phyloP scores from a whole-genome alignment of 2,888 invertebrate species.

The Tiliacea citrago region DNA sequence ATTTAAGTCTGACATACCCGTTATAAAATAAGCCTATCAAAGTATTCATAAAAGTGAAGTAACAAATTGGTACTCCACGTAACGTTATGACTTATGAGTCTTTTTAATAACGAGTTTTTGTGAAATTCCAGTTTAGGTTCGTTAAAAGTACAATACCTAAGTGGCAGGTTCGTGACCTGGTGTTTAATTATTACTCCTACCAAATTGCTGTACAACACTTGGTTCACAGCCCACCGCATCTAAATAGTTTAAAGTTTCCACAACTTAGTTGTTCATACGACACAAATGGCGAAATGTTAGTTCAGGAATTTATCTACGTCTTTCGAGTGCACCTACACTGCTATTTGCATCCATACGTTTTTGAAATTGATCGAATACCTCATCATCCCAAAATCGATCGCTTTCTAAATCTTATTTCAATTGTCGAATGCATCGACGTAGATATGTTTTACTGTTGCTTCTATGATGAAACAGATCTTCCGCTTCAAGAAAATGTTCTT shows the following conservation, averaged over 20 bases:
- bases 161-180: slow-evolving; percentile 46
- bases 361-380: background rate
- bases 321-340: background rate
- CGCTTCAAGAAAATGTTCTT: slow-evolving; percentile 6
- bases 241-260: slow-evolving; percentile 39
- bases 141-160: slow-evolving; percentile 43
- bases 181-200: slow-evolving; percentile 44
- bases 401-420: background rate
- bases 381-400: background rate
- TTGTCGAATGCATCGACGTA: background rate
- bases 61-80: slow-evolving; percentile 39
- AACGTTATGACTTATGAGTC: slow-evolving; percentile 7
- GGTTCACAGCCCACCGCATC: background rate
- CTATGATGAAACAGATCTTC: background rate
- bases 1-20: background rate
- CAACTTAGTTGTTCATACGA: slow-evolving; percentile 8
- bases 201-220: slow-evolving; percentile 25
- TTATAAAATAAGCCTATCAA: slow-evolving; percentile 25
- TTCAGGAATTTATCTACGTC: background rate
- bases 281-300: slow-evolving; percentile 3
- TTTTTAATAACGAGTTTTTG: slow-evolving; percentile 26
- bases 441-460: background rate
- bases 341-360: background rate
- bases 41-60: slow-evolving; percentile 37
- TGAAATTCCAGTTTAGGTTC: slow-evolving; percentile 36